Evolutionary conservation across 2,797 vertebrate species (phyloP), one percentile per base, ranked within the genome.

Genomic region (Falco biarmicus): DNA sequence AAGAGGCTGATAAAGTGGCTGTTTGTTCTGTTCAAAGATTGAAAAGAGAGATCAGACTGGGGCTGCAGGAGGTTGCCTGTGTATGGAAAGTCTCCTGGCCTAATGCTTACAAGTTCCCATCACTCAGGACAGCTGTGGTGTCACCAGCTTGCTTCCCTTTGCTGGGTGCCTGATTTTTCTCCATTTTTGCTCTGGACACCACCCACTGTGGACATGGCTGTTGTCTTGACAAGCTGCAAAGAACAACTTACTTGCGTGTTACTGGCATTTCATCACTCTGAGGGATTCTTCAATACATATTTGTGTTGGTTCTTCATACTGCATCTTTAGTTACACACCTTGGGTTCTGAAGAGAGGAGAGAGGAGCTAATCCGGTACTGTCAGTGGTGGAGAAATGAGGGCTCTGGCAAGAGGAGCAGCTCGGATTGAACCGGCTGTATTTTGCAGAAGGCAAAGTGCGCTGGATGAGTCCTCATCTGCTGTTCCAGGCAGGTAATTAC

Each of bases 371-470:
- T 22, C 21, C 3, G 34, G 24, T 45, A 54, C 29, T 15, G 54
- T 32, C 34, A 11, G 18, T 0, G 1, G 37, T 39, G 41, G 51
- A 66, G 68, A 65, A 79, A 32, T 8, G 34, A 59, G 32, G 11
- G n/a, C 26, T 87, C 19, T 56, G 64, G 78, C 31, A 61, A 54
- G 53, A 89, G 15, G 13, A 60, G 48, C 12, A 64, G 51, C 60
- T 89, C 0, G 0, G 51, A 9, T 48, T 0, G 31, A 84, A 15
- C 16, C 1, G 2, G 28, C 70, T 86, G n/a, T 20, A 15, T 15
- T 0, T 0, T 5, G 1, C 4, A 7, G 25, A 63, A 65, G 14
- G 75, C n/a, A 61, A 57, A 71, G 47, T 0, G 4, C 2, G 1
- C 20, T 31, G 63, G 26, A 28, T 32, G 47, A 18, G 25, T 22